phyloP scores from a whole-genome alignment of 1,140 invertebrate genomes.

The Thalassaphorura encarpata region DNA sequence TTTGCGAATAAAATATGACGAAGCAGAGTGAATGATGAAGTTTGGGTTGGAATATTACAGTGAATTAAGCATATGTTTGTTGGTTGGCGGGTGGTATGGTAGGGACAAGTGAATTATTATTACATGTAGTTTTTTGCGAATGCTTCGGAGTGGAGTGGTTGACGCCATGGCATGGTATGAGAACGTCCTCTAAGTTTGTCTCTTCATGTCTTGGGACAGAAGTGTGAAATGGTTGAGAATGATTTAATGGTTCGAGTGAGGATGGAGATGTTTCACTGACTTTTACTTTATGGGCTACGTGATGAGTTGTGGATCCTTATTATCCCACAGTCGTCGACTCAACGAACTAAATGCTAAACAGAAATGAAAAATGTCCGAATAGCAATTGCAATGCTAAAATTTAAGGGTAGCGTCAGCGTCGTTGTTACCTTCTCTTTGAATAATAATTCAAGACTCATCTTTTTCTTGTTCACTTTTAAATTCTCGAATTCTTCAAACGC shows the following conservation, averaged over 20 bases:
- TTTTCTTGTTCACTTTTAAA: too few species aligned
- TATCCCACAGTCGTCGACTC: neutral
- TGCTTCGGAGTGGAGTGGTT: neutral
- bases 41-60: too few species aligned
- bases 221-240: constrained; percentile 22
- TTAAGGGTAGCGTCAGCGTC: neutral
- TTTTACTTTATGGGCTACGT: neutral
- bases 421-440: neutral
- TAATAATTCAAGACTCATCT: too few species aligned
- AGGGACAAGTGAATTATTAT: neutral
- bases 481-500: too few species aligned
- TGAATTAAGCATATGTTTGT: too few species aligned
- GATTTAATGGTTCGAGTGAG: constrained; percentile 15
- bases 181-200: neutral
- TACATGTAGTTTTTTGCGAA: neutral
- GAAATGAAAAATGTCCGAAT: neutral
- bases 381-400: too few species aligned
- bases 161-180: neutral
- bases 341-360: neutral
- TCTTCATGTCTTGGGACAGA: constrained; percentile 10
- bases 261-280: neutral
- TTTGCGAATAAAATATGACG: too few species aligned
- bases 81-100: too few species aligned
- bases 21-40: too few species aligned
- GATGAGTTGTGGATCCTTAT: neutral